A percentile compares a stretch with the other conserved stretches of the same genome.
Conservation (phyloP, 1,140 invertebrate species). For the Trinorchestia longiramus region DNA sequence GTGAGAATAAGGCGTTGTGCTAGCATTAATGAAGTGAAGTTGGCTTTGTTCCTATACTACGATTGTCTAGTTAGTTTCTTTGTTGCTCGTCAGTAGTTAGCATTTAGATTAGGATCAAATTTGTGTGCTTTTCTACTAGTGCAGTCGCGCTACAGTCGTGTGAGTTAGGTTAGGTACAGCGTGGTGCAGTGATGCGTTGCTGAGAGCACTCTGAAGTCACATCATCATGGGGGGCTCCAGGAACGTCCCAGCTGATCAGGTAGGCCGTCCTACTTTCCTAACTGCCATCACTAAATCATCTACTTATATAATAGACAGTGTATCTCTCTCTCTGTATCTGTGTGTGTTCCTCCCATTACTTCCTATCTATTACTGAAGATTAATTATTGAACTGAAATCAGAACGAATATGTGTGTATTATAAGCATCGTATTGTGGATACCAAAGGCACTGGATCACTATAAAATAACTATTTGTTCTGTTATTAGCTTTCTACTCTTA, state of each 20-base stretch:
- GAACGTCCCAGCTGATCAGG: conserved; percentile 57
- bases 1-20: not conserved
- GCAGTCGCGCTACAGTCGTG: not conserved
- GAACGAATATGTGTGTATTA: no score
- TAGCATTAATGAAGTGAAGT: conserved; percentile 2
- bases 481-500: no score
- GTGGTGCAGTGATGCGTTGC: not conserved
- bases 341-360: no score
- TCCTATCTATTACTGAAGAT: no score
- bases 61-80: not conserved
- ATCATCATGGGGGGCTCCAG: conserved; percentile 53
- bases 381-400: no score
- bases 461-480: no score
- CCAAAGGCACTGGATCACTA: no score
- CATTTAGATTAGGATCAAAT: not conserved
- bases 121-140: not conserved
- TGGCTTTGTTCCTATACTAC: not conserved
- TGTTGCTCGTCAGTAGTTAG: not conserved
- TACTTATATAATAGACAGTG: no score
- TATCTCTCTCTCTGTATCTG: no score
- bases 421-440: no score
- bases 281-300: no score
- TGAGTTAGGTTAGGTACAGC: not conserved
- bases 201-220: not conserved
- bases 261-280: no score